A percentile compares a stretch with the other conserved stretches of the same genome.
Conservation (phyloP, 1,140 invertebrate genomes). For the Calycopis cecrops region DNA sequence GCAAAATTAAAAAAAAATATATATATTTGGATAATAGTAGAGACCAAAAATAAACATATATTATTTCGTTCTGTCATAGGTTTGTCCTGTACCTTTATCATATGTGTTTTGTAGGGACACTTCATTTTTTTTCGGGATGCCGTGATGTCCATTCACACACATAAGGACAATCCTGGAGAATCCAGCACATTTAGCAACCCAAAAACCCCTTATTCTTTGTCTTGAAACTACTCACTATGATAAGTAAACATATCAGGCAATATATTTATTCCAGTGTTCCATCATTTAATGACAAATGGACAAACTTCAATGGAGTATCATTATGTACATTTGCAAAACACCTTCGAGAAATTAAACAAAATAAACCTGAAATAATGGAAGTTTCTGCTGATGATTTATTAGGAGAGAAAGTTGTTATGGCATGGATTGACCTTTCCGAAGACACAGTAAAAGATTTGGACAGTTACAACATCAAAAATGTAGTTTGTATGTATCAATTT, state of each 20-base stretch:
- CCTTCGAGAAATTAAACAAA: constrained; percentile 69
- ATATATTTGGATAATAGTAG: too few relatives aligned
- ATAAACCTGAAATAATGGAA: constrained; percentile 75
- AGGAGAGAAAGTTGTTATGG: constrained; percentile 71
- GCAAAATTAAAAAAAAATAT: too few relatives aligned
- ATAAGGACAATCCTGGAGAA: too few relatives aligned
- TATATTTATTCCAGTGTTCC: constrained; percentile 73
- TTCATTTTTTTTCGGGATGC: too few relatives aligned
- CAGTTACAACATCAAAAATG: constrained; percentile 49
- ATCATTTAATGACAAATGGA: constrained; percentile 78
- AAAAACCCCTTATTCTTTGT: too few relatives aligned
- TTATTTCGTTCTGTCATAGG: too few relatives aligned
- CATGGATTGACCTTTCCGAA: constrained; percentile 77
- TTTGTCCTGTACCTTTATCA: too few relatives aligned
- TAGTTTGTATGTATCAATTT: constrained; percentile 45
- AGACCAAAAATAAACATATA: too few relatives aligned
- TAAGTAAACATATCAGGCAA: background rate
- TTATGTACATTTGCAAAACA: constrained; percentile 74
- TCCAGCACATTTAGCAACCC: too few relatives aligned
- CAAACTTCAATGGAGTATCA: constrained; percentile 75
- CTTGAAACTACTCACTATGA: too few relatives aligned
- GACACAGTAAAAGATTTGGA: constrained; percentile 72
- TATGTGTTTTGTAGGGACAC: too few relatives aligned
- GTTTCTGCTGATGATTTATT: constrained; percentile 72
- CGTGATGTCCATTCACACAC: too few relatives aligned